These are phyloP conservation scores for Spea hammondii DNA, from an alignment of 2,797 vertebrate species.

Conservation along the genomic window DNA sequence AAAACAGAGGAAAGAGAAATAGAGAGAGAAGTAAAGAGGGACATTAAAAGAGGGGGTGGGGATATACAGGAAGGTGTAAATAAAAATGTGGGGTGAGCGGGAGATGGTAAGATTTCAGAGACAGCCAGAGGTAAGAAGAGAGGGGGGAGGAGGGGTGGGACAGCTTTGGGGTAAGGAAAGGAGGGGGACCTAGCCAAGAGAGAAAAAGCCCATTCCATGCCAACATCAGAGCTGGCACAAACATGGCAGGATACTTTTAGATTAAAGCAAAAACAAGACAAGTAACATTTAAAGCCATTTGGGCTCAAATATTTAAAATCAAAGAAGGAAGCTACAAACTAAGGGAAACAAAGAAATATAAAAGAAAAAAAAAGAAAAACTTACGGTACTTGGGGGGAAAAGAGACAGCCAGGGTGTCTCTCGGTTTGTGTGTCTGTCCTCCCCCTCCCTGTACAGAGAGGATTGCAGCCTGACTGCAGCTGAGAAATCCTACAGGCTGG, in stretches of 20 bases:
- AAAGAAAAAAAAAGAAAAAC: slow-evolving; percentile 22
- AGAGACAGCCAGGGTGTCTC: slow-evolving; percentile 33
- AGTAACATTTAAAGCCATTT: background rate
- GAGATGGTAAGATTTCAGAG: background rate
- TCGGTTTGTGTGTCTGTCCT: slow-evolving; percentile 19
- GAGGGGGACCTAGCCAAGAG: slow-evolving; percentile 31
- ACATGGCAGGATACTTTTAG: slow-evolving; percentile 22
- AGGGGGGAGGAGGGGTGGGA: slow-evolving; percentile 16
- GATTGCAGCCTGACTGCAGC: slow-evolving; percentile 49
- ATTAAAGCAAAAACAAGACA: slow-evolving; percentile 15
- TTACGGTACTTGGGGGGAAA: slow-evolving; percentile 29
- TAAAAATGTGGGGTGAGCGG: slow-evolving; percentile 16
- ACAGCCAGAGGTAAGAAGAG: slow-evolving; percentile 12
- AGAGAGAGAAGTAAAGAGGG: slow-evolving; percentile 24
- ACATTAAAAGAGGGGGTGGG: slow-evolving; percentile 15
- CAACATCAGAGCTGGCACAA: slow-evolving; percentile 48
- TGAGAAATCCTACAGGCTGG: slow-evolving; percentile 53
- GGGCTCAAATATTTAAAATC: background rate
- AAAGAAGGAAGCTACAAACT: background rate
- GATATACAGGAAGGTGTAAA: slow-evolving; percentile 3
- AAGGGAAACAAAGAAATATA: background rate
- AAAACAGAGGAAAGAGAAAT: background rate
- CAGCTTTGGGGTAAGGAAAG: slow-evolving; percentile 18
- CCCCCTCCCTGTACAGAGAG: slow-evolving; percentile 40
- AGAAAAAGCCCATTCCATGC: slow-evolving; percentile 41